These are phyloP conservation scores for Spea hammondii DNA, from an alignment of 2,797 vertebrate genomes.

Conservation along the genomic window DNA sequence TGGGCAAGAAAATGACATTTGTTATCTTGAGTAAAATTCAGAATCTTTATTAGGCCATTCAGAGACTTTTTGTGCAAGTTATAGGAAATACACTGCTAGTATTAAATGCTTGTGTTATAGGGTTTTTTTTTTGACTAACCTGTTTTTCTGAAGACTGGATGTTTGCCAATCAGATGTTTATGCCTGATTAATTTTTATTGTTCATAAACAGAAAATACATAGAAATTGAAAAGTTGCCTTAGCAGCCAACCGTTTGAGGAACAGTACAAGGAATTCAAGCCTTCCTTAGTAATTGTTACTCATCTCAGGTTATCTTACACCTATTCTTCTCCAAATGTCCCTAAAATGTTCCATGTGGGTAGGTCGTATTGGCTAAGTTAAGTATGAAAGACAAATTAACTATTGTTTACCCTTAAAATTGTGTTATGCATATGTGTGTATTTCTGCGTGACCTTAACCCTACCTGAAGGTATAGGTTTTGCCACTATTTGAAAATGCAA, in stretches of 20 bases:
- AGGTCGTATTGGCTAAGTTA: neutral
- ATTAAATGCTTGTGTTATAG: slow-evolving; percentile 2
- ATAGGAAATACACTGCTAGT: slow-evolving; percentile 8
- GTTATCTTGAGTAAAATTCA: neutral
- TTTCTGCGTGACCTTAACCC: no score
- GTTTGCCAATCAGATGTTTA: slow-evolving; percentile 19
- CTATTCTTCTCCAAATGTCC: no score
- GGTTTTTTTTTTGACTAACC: slow-evolving; percentile 16
- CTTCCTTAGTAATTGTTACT: slow-evolving; percentile 15
- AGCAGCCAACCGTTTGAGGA: neutral
- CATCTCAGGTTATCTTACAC: neutral
- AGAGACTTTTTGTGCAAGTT: neutral
- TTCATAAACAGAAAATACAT: slow-evolving; percentile 15
- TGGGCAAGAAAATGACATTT: neutral
- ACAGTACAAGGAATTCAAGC: slow-evolving; percentile 1
- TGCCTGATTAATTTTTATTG: slow-evolving; percentile 13
- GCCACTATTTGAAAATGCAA: no score
- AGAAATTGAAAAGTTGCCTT: slow-evolving; percentile 13
- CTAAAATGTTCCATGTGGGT: neutral
- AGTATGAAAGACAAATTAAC: no score
- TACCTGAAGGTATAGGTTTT: no score
- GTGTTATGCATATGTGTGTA: no score
- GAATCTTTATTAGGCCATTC: slow-evolving; percentile 14
- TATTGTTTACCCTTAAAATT: neutral
- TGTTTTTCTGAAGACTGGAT: slow-evolving; percentile 26